These are phyloP conservation scores for Sabellastarte sp. DNA, from an alignment of 2,888 invertebrate genomes.

Conservation along the genomic window DNA sequence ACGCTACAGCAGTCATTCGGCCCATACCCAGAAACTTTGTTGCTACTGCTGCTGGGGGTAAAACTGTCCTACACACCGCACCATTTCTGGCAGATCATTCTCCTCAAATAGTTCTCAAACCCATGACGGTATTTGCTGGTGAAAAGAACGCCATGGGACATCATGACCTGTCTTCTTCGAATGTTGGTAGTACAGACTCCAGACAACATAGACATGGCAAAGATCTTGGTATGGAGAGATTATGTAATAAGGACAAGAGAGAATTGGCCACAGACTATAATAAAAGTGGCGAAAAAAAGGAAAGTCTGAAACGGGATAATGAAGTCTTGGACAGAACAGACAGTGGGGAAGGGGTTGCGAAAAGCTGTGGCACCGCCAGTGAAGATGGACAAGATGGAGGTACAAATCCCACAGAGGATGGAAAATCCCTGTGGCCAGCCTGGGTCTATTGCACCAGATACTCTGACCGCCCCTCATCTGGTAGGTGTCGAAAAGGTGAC, in stretches of 20 bases:
- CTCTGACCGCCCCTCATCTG: constrained; percentile 2
- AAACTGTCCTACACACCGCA: not conserved
- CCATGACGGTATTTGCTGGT: not conserved
- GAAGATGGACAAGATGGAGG: not conserved
- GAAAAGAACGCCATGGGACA: too few species aligned
- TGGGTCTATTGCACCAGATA: constrained; percentile 3
- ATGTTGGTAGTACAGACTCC: too few species aligned
- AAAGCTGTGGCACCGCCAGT: too few species aligned
- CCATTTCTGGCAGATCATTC: not conserved
- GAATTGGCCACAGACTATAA: too few species aligned
- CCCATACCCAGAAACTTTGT: not conserved
- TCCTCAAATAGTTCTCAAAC: not conserved
- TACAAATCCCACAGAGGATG: too few species aligned
- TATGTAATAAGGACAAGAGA: not conserved
- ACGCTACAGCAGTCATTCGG: not conserved
- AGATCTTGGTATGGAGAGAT: too few species aligned
- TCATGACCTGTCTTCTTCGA: too few species aligned
- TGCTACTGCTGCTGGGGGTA: not conserved
- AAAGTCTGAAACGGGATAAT: too few species aligned
- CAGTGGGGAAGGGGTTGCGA: too few species aligned
- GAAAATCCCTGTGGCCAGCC: constrained; percentile 3
- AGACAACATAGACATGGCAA: too few species aligned
- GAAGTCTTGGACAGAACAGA: too few species aligned
- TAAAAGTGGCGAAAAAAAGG: not conserved
- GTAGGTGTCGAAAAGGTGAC: too few species aligned